Base-by-base conservation (phyloP, 2,888 invertebrate species). In the Choreutis nemorana region DNA sequence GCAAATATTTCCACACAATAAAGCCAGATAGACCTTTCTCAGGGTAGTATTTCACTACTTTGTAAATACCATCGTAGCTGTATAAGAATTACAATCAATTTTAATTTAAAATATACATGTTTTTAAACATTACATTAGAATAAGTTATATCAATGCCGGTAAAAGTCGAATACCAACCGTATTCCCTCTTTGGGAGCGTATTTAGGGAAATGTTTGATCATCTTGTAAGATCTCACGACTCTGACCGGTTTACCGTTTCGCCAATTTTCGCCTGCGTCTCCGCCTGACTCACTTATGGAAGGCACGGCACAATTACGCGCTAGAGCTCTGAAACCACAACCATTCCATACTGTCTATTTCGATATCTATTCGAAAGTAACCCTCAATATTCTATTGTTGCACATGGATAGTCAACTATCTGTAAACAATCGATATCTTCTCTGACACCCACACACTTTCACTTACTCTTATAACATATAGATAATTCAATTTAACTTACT, bases 41-140 rank as follows among this genome's bases (percentile, higher is more conserved):
- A 0, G 87, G 87, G 66, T 88, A 91, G 53, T 92, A 93, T 45
- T 88, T 90, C 1, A 90, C 87, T 1, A 94, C 87, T 71, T 93
- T 93, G 61, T 93, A 94, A 29, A 92, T 85, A 1, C 93, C 93
- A 51, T 94, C 93, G 3, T 28, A 22, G 4, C 14, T 28, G 13
- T n/a, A n/a, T n/a, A n/a, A n/a, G n/a, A n/a, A n/a, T n/a, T n/a
- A 18, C 18, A 18, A 8, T 18, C 18, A n/a, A n/a, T n/a, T n/a
- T n/a, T n/a, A n/a, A n/a, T n/a, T 18, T 18, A 18, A 18, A 18
- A 18, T 7, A 18, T 18, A 18, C 20, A n/a, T n/a, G n/a, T n/a
- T n/a, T n/a, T n/a, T n/a, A n/a, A n/a, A n/a, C n/a, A n/a, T n/a
- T n/a, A n/a, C n/a, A n/a, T n/a, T n/a, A n/a, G n/a, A n/a, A n/a